Evolutionary conservation across 1,140 invertebrate genomes (phyloP), one percentile per base, ranked within the genome.

Genomic region (Drosophila ercepeae): DNA sequence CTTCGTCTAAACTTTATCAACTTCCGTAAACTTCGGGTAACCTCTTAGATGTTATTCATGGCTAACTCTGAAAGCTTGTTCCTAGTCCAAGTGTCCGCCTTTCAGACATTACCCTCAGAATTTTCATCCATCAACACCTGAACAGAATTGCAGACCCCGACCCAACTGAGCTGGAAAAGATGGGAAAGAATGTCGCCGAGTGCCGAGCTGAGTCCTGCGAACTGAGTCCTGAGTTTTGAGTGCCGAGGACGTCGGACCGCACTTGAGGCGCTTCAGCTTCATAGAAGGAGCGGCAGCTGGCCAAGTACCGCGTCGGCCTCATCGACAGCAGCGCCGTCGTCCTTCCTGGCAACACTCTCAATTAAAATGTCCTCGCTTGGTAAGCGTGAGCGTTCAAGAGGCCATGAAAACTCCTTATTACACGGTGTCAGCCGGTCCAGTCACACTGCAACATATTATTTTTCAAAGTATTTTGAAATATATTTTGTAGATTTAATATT

Each of bases 371-470:
- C 77, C 82, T 86, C 82, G 82, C 82, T 88, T 82, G 77, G 82
- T 86, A 82, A 88, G 82, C 82, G 82, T 88, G 75, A 86, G 78
- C 82, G 78, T 86, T 86, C 82, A 86, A 86, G 82, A 88, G 82
- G 82, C 82, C 82, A 86, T 86, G 82, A 86, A 86, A 86, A 86
- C 82, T 86, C 82, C 82, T 86, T 86, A 86, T 86, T 86, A 88
- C 77, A 88, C 60, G 68, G 82, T 88, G 77, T 86, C 82, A 86
- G 72, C 72, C 72, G 44, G 41, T 46, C 58, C 36, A 39, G n/a
- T 27, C 9, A 48, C 60, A 64, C 60, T 63, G 42, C 5, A 18
- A 49, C 7, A 9, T n/a, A 34, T 49, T 49, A 0, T 16, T 13
- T 34, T 34, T n/a, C 2, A 2, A 0, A 34, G 1, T 34, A n/a